Percentiles rank a stretch among this genome's conserved stretches.
phyloP scores from a whole-genome alignment of 2,888 invertebrate genomes.

The Epirrhoe alternata region DNA sequence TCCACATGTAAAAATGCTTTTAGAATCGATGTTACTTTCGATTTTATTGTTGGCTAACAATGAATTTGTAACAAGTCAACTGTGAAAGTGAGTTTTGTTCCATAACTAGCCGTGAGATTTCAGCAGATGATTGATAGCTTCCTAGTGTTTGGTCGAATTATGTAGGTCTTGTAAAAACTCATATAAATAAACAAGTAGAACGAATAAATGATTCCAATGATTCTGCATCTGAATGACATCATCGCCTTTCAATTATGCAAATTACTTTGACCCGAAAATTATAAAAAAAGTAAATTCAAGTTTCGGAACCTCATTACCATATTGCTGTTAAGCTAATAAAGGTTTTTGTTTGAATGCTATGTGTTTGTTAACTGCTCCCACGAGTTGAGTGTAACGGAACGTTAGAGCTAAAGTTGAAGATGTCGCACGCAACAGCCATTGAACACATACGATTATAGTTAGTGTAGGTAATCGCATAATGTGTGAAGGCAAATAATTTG shows the following conservation, averaged over 20 bases:
- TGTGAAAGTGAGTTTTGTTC: conserved; percentile 34
- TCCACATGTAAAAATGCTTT: conserved; percentile 43
- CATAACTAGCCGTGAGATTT: conserved; percentile 25
- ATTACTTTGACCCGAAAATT: conserved; percentile 12
- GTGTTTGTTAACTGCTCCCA: conserved; percentile 74
- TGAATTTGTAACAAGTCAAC: conserved; percentile 37
- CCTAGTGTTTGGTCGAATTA: not conserved
- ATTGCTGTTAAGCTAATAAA: conserved; percentile 37
- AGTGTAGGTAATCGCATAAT: not conserved
- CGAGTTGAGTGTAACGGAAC: conserved; percentile 72
- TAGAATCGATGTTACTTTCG: conserved; percentile 59
- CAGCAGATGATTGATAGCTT: conserved; percentile 16
- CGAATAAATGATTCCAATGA: conserved; percentile 4
- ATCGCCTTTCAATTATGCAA: conserved; percentile 5
- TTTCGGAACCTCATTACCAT: conserved; percentile 37
- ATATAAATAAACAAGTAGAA: not conserved
- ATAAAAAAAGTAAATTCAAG: conserved; percentile 25
- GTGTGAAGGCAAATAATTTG: not conserved
- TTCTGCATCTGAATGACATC: conserved; percentile 17
- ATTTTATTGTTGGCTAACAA: conserved; percentile 56
- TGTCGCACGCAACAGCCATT: conserved; percentile 57
- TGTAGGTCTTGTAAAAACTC: not conserved
- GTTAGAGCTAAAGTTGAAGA: conserved; percentile 58
- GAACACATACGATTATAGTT: conserved; percentile 30
- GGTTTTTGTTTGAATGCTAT: conserved; percentile 61